phyloP scores from a whole-genome alignment of 2,113 vertebrate genomes.

The Beaufortia kweichowensis region DNA sequence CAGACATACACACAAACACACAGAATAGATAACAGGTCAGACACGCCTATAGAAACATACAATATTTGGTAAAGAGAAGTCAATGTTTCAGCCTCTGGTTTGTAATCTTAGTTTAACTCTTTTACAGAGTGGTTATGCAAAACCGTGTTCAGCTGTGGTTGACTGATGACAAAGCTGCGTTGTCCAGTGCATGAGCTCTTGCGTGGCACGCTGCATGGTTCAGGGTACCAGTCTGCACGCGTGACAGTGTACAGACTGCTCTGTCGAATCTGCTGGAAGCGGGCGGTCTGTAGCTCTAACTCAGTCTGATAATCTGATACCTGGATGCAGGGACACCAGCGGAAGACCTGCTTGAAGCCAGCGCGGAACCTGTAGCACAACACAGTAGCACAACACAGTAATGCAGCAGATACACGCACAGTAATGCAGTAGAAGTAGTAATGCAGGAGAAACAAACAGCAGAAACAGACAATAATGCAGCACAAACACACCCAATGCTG shows the following conservation, averaged over 20 bases:
- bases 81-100: background rate
- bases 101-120: too few relatives aligned
- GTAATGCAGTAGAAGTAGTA: too few relatives aligned
- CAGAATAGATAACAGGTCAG: too few relatives aligned
- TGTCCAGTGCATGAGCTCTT: slow-evolving; percentile 28
- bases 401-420: background rate
- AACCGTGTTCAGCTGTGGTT: background rate
- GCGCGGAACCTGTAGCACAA: slow-evolving; percentile 29
- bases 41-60: too few relatives aligned
- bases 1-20: too few relatives aligned
- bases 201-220: slow-evolving; percentile 1
- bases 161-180: background rate
- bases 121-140: too few relatives aligned
- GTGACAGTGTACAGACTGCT: slow-evolving; percentile 45
- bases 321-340: slow-evolving; percentile 48
- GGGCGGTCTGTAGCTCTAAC: slow-evolving; percentile 42
- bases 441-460: too few relatives aligned
- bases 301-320: slow-evolving; percentile 44
- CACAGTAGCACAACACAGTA: background rate
- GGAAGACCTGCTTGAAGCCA: slow-evolving; percentile 46
- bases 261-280: slow-evolving; percentile 29
- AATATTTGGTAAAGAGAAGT: background rate
- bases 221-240: slow-evolving; percentile 38
- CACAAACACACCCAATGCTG: too few relatives aligned
- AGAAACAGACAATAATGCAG: too few relatives aligned